These are phyloP conservation scores for Uria lomvia DNA, from an alignment of 2,113 vertebrate genomes.

Conservation along the genomic window DNA sequence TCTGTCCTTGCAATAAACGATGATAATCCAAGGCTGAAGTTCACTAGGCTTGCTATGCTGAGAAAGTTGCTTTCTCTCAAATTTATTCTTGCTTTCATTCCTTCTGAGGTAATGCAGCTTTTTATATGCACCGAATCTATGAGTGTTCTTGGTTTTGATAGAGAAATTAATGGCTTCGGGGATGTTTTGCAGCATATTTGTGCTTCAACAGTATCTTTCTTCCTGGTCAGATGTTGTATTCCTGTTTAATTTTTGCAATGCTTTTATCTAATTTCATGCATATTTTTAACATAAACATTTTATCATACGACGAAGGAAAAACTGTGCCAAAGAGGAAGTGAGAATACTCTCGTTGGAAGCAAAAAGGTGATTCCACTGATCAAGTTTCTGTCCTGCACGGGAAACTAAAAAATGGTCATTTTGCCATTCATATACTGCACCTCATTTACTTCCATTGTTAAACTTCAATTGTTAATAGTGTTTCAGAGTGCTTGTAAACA, in stretches of 20 bases:
- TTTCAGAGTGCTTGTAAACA: conserved; percentile 2
- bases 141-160: background rate
- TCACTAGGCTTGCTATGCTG: background rate
- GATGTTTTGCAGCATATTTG: background rate
- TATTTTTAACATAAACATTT: background rate
- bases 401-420: background rate
- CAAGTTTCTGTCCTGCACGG: background rate
- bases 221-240: background rate
- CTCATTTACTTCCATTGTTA: background rate
- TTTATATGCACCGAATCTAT: background rate
- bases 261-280: background rate
- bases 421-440: background rate
- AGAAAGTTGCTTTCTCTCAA: background rate
- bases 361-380: background rate
- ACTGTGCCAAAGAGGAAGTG: background rate
- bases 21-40: background rate
- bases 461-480: background rate
- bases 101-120: conserved; percentile 33
- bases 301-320: background rate
- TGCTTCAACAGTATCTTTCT: background rate
- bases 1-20: background rate
- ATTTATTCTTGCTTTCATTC: conserved; percentile 21
- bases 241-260: background rate
- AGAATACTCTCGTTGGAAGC: background rate
- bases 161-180: background rate